Evolutionary conservation across 2,888 invertebrate species (phyloP).

Genomic region (Rhingia rostrata): DNA sequence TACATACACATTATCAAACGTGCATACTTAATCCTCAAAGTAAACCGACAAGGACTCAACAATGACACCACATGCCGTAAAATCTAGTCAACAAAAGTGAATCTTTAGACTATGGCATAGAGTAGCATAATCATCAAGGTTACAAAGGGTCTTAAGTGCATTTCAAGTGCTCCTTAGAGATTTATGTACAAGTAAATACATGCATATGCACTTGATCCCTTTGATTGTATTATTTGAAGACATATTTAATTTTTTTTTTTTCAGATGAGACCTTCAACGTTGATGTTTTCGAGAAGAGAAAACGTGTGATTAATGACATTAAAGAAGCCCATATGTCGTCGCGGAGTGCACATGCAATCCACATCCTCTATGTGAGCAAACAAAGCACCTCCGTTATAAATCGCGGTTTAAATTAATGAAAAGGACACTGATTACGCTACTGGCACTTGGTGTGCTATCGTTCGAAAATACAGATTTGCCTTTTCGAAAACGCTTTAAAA

Average conservation of each 20-base stretch:
- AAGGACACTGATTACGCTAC: neutral
- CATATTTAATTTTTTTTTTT: conserved; percentile 29
- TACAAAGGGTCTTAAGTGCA: conserved; percentile 35
- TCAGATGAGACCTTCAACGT: conserved; percentile 34
- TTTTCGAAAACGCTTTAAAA: conserved; percentile 4
- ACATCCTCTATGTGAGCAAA: conserved; percentile 7
- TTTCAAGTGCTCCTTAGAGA: conserved; percentile 33
- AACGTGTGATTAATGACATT: conserved; percentile 35
- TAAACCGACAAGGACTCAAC: neutral
- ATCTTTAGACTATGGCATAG: neutral
- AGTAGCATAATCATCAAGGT: conserved; percentile 1
- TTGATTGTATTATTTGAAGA: neutral
- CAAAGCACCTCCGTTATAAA: neutral
- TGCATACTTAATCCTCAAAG: no score
- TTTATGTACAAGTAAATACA: neutral
- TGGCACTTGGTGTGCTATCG: neutral
- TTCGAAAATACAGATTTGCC: conserved; percentile 1
- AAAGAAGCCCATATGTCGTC: conserved; percentile 30
- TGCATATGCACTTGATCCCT: neutral
- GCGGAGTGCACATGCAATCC: neutral
- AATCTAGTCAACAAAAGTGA: neutral
- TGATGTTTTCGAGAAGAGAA: conserved; percentile 25
- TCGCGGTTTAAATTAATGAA: conserved; percentile 10
- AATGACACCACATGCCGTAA: neutral
- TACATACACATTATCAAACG: neutral